Base-by-base conservation (phyloP, 2,113 vertebrate genomes). In the Plestiodon gilberti region DNA sequence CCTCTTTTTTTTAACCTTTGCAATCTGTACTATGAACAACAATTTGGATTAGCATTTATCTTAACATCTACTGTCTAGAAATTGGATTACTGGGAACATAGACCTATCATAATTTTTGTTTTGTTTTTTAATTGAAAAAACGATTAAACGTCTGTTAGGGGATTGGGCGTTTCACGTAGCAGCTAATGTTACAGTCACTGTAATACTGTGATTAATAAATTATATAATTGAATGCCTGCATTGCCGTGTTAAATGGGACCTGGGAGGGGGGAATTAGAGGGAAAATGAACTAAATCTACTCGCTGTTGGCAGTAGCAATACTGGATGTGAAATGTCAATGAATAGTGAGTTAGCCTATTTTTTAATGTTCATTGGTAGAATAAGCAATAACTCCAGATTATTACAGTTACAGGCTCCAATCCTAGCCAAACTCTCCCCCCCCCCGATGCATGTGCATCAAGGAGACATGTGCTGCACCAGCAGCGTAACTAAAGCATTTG, bases 241-340 rank as follows among this genome's bases (percentile, higher is more conserved):
- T 17, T 77, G 74, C 10, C 43, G 67, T 78, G 38, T 55, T 55
- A 65, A 78, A 55, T 17, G 1, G 62, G 61, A 84, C 30, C 65
- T 30, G 13, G 67, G 70, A 59, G 28, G 38, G n/a, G 22, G 61
- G 14, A 67, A 85, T 35, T 67, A 67, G 40, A 81, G 81, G 48
- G 86, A 85, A 80, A 30, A 55, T 35, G 17, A 88, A n/a, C 2
- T 20, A 59, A 89, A 75, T 52, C 65, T 69, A 25, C 4, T 84
- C 0, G 0, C 81, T 23, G 80, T 43, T 25, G 78, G 84, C 76
- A 25, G 82, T n/a, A 77, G 1, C 1, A 4, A 1, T 5, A 11
- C 83, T 77, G 82, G 38, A 62, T 30, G 1, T 8, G 52, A 86
- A n/a, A 67, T 11, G 81, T 22, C 43, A 89, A 80, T 81, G 3